A percentile compares a stretch with the other conserved stretches of the same genome.
phyloP scores from a whole-genome alignment of 2,888 invertebrate species.

The Ennomos fuscantarius region DNA sequence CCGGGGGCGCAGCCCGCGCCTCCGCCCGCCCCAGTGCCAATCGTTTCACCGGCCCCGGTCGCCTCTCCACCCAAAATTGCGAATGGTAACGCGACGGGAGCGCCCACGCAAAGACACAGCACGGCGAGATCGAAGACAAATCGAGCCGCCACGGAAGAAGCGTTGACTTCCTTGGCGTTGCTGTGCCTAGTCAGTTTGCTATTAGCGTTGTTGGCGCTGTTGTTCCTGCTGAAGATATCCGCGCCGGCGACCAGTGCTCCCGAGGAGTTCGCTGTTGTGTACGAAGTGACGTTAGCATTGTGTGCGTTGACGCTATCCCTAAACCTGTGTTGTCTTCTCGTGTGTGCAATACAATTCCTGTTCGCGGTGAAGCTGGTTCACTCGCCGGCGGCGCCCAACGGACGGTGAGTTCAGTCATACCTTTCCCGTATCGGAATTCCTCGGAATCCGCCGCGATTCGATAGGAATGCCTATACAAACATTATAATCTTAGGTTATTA shows the following conservation, averaged over 20 bases:
- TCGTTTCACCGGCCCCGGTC: conserved; percentile 63
- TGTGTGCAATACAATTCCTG: conserved; percentile 97
- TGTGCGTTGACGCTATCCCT: conserved; percentile 95
- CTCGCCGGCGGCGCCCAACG: conserved; percentile 92
- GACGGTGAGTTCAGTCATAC: conserved; percentile 75
- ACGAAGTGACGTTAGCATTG: conserved; percentile 96
- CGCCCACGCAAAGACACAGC: conserved; percentile 57
- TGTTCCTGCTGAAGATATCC: conserved; percentile 94
- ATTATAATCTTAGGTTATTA: conserved; percentile 63
- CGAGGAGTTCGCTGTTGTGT: conserved; percentile 94
- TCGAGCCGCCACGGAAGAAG: conserved; percentile 86
- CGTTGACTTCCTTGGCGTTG: conserved; percentile 93
- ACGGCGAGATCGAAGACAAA: conserved; percentile 65
- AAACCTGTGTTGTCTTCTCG: conserved; percentile 95
- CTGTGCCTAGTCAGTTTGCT: conserved; percentile 94
- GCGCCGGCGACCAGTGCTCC: conserved; percentile 86
- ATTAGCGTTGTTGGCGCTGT: conserved; percentile 92
- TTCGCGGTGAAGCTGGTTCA: conserved; percentile 96
- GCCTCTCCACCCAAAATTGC: conserved; percentile 76
- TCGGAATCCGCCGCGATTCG: conserved; percentile 59
- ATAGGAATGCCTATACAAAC: conserved; percentile 56
- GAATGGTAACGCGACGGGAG: conserved; percentile 85
- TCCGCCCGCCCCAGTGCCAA: conserved; percentile 53
- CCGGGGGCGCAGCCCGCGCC: conserved; percentile 77
- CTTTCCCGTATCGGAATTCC: conserved; percentile 54